phyloP scores from a whole-genome alignment of 2,797 vertebrate genomes.

The Periophthalmus magnuspinnatus region DNA sequence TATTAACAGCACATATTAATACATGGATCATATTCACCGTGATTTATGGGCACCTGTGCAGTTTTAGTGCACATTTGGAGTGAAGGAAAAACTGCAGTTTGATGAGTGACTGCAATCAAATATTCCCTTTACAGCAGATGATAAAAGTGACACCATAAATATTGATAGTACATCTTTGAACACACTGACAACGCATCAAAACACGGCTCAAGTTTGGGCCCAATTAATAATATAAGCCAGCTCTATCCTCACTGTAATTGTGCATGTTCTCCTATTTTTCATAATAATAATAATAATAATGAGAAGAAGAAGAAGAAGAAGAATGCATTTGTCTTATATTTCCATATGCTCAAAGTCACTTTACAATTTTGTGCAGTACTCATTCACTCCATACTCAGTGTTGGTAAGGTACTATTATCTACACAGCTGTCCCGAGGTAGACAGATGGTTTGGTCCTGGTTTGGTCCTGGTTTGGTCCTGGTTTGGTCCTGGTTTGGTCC shows the following conservation, averaged over 20 bases:
- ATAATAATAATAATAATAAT: too few relatives aligned
- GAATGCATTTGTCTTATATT: too few relatives aligned
- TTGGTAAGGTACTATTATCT: too few relatives aligned
- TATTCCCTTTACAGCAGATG: slow-evolving; percentile 11
- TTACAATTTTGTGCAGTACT: too few relatives aligned
- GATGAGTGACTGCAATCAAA: slow-evolving; percentile 12
- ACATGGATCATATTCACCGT: not conserved
- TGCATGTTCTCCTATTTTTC: too few relatives aligned
- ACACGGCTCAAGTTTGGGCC: not conserved
- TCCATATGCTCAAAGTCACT: too few relatives aligned
- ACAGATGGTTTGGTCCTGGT: too few relatives aligned
- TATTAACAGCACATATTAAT: slow-evolving; percentile 3
- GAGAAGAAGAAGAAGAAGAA: too few relatives aligned
- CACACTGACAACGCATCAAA: slow-evolving; percentile 2
- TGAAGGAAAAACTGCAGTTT: slow-evolving; percentile 4
- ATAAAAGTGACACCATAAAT: slow-evolving; percentile 11
- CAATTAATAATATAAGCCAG: not conserved
- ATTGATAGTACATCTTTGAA: slow-evolving; percentile 13
- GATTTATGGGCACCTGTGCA: not conserved
- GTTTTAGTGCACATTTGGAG: not conserved
- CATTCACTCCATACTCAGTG: too few relatives aligned
- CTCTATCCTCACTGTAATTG: not conserved
- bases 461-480: too few relatives aligned
- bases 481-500: too few relatives aligned
- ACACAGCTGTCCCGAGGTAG: too few relatives aligned